Evolutionary conservation across 2,888 invertebrate species (phyloP).

Genomic region (Gymnosoma rotundatum): DNA sequence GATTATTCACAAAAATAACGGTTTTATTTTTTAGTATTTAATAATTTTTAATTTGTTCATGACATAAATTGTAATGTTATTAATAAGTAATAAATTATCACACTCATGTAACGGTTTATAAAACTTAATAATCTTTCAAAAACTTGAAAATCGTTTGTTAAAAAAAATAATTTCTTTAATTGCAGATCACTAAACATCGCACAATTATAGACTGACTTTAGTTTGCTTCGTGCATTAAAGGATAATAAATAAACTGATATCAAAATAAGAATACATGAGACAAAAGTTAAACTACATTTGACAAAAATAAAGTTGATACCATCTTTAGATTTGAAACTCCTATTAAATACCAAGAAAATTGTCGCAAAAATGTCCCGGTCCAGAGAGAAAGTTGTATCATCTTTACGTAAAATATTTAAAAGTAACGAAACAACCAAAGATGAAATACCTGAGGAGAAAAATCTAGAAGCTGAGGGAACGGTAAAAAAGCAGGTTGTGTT

Average conservation of each 20-base stretch:
- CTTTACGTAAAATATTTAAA: conserved; percentile 90
- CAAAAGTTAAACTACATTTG: conserved; percentile 12
- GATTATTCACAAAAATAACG: no score
- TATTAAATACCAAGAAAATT: conserved; percentile 3
- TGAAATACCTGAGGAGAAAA: conserved; percentile 83
- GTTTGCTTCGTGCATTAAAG: not conserved
- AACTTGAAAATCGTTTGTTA: no score
- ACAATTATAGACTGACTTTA: conserved; percentile 40
- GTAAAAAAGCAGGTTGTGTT: conserved; percentile 83
- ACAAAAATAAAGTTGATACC: conserved; percentile 38
- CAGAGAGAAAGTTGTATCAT: conserved; percentile 91
- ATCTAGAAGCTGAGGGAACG: conserved; percentile 71
- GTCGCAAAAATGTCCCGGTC: conserved; percentile 84
- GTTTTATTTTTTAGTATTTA: no score
- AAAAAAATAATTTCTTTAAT: no score
- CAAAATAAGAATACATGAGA: conserved; percentile 25
- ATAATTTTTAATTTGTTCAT: no score
- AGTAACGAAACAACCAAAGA: conserved; percentile 82
- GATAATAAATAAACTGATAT: conserved; percentile 22
- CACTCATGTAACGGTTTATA: no score
- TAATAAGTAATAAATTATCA: no score
- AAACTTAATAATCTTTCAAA: no score
- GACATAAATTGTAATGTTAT: no score
- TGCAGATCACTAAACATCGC: no score
- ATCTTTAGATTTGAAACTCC: conserved; percentile 31